phyloP scores from a whole-genome alignment of 2,888 invertebrate genomes.

The Euzetes globulus region DNA sequence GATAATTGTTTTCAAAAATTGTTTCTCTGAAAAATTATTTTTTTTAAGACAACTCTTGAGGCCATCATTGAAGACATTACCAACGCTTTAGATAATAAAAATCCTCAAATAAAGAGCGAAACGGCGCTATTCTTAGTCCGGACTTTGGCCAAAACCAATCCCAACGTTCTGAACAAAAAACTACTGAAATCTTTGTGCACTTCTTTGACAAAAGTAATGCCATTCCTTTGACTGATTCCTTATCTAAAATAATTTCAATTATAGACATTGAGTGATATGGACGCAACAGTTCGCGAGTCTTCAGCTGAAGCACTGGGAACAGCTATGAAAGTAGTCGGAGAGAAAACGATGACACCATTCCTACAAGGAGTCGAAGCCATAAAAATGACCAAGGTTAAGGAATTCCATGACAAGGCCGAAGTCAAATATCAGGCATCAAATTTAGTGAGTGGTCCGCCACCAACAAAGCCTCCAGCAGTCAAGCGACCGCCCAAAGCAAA shows the following conservation, averaged over 20 bases:
- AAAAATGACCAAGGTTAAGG: constrained; percentile 86
- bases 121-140: constrained; percentile 74
- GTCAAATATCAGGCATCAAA: constrained; percentile 35
- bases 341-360: constrained; percentile 76
- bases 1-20: background rate
- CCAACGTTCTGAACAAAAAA: constrained; percentile 77
- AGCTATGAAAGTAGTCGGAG: constrained; percentile 84
- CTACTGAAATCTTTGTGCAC: constrained; percentile 71
- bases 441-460: constrained; percentile 4
- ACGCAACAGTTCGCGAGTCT: constrained; percentile 83
- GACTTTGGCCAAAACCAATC: constrained; percentile 70
- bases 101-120: constrained; percentile 80
- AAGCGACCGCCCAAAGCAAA: constrained; percentile 52
- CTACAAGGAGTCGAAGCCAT: constrained; percentile 78
- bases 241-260: background rate
- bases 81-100: constrained; percentile 80
- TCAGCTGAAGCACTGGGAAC: constrained; percentile 90
- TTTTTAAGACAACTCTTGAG: constrained; percentile 38
- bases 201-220: constrained; percentile 59
- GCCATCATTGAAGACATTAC: constrained; percentile 63
- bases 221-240: background rate
- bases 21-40: constrained; percentile 57
- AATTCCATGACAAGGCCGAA: constrained; percentile 85
- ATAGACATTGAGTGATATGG: constrained; percentile 53
- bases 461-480: constrained; percentile 52